These are phyloP conservation scores for Conus canariensis DNA, from an alignment of 2,888 invertebrate genomes.

Conservation along the genomic window DNA sequence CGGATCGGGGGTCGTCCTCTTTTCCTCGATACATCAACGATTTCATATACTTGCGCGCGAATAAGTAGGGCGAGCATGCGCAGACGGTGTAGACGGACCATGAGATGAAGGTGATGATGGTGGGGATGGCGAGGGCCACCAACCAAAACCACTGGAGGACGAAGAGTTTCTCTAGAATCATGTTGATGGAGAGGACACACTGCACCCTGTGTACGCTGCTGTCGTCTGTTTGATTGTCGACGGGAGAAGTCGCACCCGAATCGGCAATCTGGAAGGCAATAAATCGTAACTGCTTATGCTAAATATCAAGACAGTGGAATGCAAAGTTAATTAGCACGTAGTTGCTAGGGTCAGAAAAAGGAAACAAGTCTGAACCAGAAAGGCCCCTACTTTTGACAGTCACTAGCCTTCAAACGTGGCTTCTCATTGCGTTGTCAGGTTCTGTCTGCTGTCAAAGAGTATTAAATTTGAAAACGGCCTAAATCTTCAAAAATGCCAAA, in stretches of 20 bases:
- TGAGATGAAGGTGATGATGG: conserved; percentile 35
- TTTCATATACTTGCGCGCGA: conserved; percentile 44
- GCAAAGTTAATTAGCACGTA: too few relatives aligned
- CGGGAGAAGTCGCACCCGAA: background rate
- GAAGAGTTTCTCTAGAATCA: conserved; percentile 48
- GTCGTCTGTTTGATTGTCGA: background rate
- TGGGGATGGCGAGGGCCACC: conserved; percentile 33
- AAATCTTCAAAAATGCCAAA: too few relatives aligned
- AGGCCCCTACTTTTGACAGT: too few relatives aligned
- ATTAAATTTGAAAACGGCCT: too few relatives aligned
- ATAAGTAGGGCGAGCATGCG: conserved; percentile 40
- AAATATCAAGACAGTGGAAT: too few relatives aligned
- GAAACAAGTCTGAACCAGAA: too few relatives aligned
- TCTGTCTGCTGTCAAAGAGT: too few relatives aligned
- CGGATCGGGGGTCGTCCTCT: background rate
- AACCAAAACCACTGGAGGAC: conserved; percentile 49
- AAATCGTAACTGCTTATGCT: too few relatives aligned
- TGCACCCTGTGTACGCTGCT: conserved; percentile 37
- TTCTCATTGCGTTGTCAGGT: too few relatives aligned
- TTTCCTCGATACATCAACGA: conserved; percentile 10
- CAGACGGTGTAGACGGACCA: conserved; percentile 43
- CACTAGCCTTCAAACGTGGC: too few relatives aligned
- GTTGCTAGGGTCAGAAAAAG: too few relatives aligned
- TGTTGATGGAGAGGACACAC: conserved; percentile 45
- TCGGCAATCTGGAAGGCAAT: background rate